Base-by-base conservation (phyloP, 2,888 invertebrate species). In the Bedellia somnulentella region DNA sequence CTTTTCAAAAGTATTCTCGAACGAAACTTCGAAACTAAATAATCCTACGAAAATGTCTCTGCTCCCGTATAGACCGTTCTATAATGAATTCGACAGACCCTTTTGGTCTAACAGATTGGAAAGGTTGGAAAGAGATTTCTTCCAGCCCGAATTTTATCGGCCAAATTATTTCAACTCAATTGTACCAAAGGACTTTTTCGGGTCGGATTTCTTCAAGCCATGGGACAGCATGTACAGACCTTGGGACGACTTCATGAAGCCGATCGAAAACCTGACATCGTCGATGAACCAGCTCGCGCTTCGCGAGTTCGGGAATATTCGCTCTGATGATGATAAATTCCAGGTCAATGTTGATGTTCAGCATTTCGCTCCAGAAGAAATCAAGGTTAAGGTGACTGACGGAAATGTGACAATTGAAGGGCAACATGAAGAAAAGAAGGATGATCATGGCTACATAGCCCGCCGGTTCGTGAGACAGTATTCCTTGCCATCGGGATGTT, bases 361-460 rank as follows among this genome's bases (percentile, higher is more conserved):
- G 39, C 86, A 89, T 42, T 91, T 89, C 42, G 57, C 80, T 1
- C 90, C 90, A 0, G 80, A 83, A 25, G 90, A 91, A 53, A 79
- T 92, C 11, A 77, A 73, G 2, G 89, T 91, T 0, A 89, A 86
- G 55, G 86, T 87, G 0, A 64, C 81, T 0, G 83, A 87, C 27
- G 78, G 82, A 18, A 70, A 71, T 6, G 79, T 91, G 5, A 68
- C 87, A 1, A 75, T 88, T 2, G 85, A 89, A 52, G 89, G 86
- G 0, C 87, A 85, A 47, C 90, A 91, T 42, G 86, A 87, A 39
- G 89, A 90, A 44, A 84, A 82, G 43, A 71, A 77, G 31, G 89
- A 89, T 39, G 79, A 83, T 6, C 85, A 87, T 45, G 89, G 89
- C 0, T 85, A 76, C 37, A 78, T 89, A 21, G 83, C 87, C 0